phyloP scores from a whole-genome alignment of 1,140 invertebrate species.

The Chironomus striatipennis region DNA sequence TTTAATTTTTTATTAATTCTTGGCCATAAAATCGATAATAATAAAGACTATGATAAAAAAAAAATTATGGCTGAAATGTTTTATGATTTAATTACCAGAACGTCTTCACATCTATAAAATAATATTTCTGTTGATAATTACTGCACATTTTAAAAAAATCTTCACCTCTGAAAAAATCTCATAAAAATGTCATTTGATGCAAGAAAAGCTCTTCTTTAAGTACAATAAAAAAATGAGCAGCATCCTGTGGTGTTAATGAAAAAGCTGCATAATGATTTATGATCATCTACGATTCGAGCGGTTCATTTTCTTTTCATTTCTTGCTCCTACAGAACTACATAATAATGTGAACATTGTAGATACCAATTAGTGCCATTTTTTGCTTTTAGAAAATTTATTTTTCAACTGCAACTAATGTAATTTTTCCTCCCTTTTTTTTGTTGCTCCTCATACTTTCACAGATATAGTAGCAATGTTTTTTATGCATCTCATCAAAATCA shows the following conservation, averaged over 20 bases:
- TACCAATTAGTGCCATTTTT: slow-evolving; percentile 10
- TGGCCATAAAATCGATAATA: too few species aligned
- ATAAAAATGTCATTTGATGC: too few species aligned
- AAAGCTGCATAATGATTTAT: not conserved
- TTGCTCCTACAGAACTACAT: not conserved
- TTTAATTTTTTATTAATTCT: too few species aligned
- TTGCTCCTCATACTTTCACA: not conserved
- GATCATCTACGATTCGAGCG: not conserved
- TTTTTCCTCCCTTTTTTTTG: not conserved
- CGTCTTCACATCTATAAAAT: too few species aligned
- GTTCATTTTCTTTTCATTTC: not conserved
- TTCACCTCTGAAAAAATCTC: too few species aligned
- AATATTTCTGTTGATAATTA: too few species aligned
- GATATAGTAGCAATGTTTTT: not conserved
- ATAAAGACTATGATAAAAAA: too few species aligned
- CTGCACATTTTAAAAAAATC: too few species aligned
- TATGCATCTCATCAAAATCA: slow-evolving; percentile 3
- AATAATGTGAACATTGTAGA: too few species aligned
- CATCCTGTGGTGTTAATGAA: not conserved
- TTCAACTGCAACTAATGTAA: not conserved
- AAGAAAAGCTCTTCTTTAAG: too few species aligned
- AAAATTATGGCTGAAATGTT: too few species aligned
- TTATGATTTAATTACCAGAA: too few species aligned
- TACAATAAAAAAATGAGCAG: not conserved
- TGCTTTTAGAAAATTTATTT: not conserved